Evolutionary conservation across 2,888 invertebrate genomes (phyloP), one percentile per base, ranked within the genome.

Genomic region (Polyommatus iphigenia): DNA sequence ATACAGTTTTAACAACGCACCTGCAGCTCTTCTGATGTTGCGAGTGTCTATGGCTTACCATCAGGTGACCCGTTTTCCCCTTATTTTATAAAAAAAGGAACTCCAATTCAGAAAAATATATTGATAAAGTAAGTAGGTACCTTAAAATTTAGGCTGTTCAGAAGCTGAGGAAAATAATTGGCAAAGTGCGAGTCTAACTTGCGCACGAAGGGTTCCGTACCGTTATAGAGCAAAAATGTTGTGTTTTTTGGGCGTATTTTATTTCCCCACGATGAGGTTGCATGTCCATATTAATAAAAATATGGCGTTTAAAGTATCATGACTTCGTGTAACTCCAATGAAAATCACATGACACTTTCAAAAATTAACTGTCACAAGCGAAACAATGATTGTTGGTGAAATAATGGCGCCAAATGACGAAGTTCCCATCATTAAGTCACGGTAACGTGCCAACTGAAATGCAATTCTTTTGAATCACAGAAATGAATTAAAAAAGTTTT

Each of bases 331-430:
- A 78, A 73, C 57, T 72, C 67, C 50, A 79, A 80, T 81, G 80
- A 78, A 80, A 80, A 79, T 80, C 79, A 81, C 81, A 82, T 84
- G 83, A 85, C 87, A 85, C 86, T 84, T 85, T 83, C 82, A 81
- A 86, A 88, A 89, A 87, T 86, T 83, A 86, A 84, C 87, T 87
- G 89, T 87, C 87, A 88, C 81, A 83, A 82, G 73, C 77, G 81
- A 84, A 84, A 83, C 78, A 81, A 79, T 83, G 84, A 87, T 86
- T 85, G 83, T 82, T 82, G 79, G 81, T 79, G 84, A 87, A 87
- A 85, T 86, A 87, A 88, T 85, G 81, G 81, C 80, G 81, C 80
- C 85, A 89, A 85, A 85, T 87, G 87, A 84, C 84, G 84, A 79
- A 82, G 81, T 84, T 86, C 82, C 82, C 83, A 84, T 84, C 83